Evolutionary conservation across 2,113 vertebrate species (phyloP), one percentile per base, ranked within the genome.

Genomic region (Tupaia chinensis): DNA sequence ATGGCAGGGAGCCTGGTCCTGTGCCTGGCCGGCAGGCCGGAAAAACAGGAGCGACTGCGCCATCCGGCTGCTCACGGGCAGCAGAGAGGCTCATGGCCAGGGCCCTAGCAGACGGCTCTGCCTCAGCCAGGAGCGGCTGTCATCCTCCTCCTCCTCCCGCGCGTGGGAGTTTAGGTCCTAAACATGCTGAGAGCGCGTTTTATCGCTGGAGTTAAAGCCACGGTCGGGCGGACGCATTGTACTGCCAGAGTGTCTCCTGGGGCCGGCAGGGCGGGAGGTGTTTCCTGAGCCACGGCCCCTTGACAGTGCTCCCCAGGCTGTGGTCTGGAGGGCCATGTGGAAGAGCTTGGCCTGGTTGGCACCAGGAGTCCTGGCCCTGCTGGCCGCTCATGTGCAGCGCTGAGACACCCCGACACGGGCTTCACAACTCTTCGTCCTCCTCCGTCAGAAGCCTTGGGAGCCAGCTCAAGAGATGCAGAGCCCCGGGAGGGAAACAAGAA

Each of bases 101-200:
- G 44, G 44, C 44, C 44, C 32, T 6, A 7, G 72, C 34, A 2
- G 56, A 44, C 0, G 1, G 32, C 3, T 27, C 84, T 7, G 3
- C 20, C 7, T 2, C 0, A 0, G 0, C 44, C 44, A 44, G 44
- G 44, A 44, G 44, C 44, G 44, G 44, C 44, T 44, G 44, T 44
- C 44, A 44, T 44, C 44, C 44, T 44, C 44, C 44, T 44, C 44
- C 44, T 44, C 44, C 44, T 44, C 44, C 44, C 44, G 44, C 44
- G 44, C 44, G 44, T 44, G 44, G 44, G 44, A 44, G 44, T 44
- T 5, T 0, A 58, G 74, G 80, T 58, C 72, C 60, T 29, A 85
- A 34, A 56, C 32, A 3, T 17, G 14, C 6, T 0, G 10, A 53
- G 66, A 16, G 9, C 7, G 14, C 1, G 1, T 34, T 13, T 20